These are phyloP conservation scores for Diabrotica undecimpunctata DNA, from an alignment of 1,140 invertebrate genomes.

Conservation along the genomic window DNA sequence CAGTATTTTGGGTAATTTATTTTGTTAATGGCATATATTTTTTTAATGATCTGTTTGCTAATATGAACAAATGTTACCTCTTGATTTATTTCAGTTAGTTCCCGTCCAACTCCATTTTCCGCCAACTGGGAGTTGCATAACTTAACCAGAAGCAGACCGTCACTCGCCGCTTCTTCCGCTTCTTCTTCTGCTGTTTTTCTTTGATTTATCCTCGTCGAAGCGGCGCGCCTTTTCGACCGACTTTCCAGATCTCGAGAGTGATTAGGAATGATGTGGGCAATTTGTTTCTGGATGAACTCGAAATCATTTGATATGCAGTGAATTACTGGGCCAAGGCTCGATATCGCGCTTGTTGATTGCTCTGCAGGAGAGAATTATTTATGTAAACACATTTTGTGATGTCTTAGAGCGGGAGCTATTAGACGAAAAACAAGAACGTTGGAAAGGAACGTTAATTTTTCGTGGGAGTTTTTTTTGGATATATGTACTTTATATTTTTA, in stretches of 20 bases:
- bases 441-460: too few species aligned
- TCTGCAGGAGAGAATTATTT: background rate
- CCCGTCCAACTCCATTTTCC: too few species aligned
- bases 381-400: background rate
- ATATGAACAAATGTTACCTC: too few species aligned
- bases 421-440: too few species aligned
- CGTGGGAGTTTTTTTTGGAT: too few species aligned
- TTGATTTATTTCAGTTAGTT: too few species aligned
- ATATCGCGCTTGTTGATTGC: background rate
- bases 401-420: background rate
- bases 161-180: background rate
- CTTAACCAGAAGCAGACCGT: background rate
- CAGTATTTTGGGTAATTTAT: too few species aligned
- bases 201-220: background rate
- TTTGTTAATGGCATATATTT: too few species aligned
- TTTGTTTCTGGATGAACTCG: background rate
- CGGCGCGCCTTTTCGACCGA: background rate
- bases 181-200: background rate
- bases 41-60: too few species aligned
- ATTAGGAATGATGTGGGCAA: constrained; percentile 1
- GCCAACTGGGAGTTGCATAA: background rate
- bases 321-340: background rate
- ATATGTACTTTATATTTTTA: too few species aligned
- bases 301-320: background rate
- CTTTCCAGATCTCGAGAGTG: background rate